Percentiles rank a stretch among this genome's conserved stretches.
Evolutionary conservation across 92 coral and sea anemone species (phyloP).

Genomic region (Actinernus sp.): DNA sequence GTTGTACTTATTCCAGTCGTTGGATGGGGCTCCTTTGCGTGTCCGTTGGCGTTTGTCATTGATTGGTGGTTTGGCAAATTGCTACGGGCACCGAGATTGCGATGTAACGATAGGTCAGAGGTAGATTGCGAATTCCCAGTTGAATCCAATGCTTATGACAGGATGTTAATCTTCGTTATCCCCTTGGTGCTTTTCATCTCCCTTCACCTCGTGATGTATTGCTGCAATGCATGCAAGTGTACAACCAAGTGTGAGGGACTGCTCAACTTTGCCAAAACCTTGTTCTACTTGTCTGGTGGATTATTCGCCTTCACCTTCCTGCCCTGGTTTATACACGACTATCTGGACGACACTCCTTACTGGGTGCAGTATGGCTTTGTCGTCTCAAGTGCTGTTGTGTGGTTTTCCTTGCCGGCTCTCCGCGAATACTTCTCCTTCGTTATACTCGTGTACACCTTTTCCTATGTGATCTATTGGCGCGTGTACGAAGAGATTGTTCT

Average conservation of each 20-base stretch:
- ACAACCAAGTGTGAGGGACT: too few relatives aligned
- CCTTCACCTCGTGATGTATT: constrained; percentile 10
- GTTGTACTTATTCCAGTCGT: constrained; percentile 49
- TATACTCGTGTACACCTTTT: constrained; percentile 56
- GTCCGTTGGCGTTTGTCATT: too few relatives aligned
- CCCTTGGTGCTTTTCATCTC: constrained; percentile 1
- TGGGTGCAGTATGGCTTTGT: constrained; percentile 4
- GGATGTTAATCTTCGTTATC: constrained; percentile 3
- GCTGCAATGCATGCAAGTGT: too few relatives aligned
- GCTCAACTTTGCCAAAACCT: constrained; percentile 1
- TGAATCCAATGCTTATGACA: constrained; percentile 11
- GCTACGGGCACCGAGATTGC: too few relatives aligned
- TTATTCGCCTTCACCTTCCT: constrained; percentile 62
- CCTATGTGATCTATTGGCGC: constrained; percentile 71
- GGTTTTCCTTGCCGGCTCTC: constrained; percentile 65
- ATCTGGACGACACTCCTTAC: constrained; percentile 41
- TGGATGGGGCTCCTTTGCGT: constrained; percentile 38
- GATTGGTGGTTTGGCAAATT: too few relatives aligned
- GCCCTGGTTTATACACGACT: constrained; percentile 77
- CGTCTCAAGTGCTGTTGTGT: constrained; percentile 26
- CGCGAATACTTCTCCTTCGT: constrained; percentile 55
- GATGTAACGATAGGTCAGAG: too few relatives aligned
- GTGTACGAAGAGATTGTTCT: constrained; percentile 45
- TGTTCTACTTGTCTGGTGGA: constrained; percentile 29
- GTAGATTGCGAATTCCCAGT: too few relatives aligned